Evolutionary conservation across 1,140 invertebrate species (phyloP).

Genomic region (Drosophila malerkotliana): DNA sequence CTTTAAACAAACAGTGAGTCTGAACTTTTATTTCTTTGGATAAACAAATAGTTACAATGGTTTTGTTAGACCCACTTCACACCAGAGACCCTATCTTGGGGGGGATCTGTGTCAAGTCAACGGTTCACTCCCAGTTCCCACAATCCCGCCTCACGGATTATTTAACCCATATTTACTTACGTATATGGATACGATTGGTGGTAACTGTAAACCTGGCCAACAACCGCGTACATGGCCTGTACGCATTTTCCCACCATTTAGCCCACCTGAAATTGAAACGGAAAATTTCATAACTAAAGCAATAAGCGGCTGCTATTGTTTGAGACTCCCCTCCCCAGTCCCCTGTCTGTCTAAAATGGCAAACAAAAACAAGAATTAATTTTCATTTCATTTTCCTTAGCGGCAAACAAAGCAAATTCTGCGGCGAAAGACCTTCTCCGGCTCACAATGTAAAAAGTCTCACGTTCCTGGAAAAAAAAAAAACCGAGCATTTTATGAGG

Average conservation of each 20-base stretch:
- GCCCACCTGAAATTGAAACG: conserved; percentile 59
- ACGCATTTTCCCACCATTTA: conserved; percentile 68
- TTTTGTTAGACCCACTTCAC: conserved; percentile 24
- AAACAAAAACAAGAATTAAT: conserved; percentile 57
- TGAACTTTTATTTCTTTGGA: conserved; percentile 20
- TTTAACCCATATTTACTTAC: conserved; percentile 8
- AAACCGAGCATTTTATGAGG: conserved; percentile 51
- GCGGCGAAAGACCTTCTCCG: conserved; percentile 8
- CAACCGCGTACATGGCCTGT: conserved; percentile 14
- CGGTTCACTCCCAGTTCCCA: conserved; percentile 35
- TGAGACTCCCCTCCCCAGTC: conserved; percentile 4
- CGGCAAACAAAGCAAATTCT: conserved; percentile 34
- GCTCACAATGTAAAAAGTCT: conserved; percentile 47
- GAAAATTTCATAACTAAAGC: conserved; percentile 75
- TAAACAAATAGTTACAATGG: conserved; percentile 21
- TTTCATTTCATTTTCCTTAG: conserved; percentile 53
- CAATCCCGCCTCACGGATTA: conserved; percentile 20
- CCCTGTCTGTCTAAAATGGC: conserved; percentile 35
- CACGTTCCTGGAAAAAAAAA: conserved; percentile 43
- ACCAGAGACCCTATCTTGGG: conserved; percentile 1
- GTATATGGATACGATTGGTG: conserved; percentile 48
- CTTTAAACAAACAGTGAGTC: conserved; percentile 34
- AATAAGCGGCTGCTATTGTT: conserved; percentile 67
- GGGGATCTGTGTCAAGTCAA: conserved; percentile 27
- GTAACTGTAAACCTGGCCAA: conserved; percentile 67